phyloP scores from a whole-genome alignment of 2,888 invertebrate species.

The Aphelenchoides bicaudatus region DNA sequence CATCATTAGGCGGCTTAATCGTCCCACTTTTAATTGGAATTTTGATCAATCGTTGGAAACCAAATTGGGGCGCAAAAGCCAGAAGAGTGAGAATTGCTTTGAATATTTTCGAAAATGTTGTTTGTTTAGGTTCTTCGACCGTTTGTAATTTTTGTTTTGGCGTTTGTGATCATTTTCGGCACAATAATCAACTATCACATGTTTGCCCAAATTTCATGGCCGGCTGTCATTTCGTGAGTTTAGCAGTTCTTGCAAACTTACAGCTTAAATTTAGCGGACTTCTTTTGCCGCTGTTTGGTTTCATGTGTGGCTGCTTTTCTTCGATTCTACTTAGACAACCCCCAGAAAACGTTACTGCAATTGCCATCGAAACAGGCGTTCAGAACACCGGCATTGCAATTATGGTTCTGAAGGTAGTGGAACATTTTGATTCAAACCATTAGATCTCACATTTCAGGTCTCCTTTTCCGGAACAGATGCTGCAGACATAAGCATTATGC shows the following conservation, averaged over 20 bases:
- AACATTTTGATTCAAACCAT: neutral
- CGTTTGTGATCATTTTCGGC: slow-evolving; percentile 63
- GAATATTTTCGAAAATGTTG: neutral
- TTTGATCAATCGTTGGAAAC: slow-evolving; percentile 60
- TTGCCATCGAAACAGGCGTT: slow-evolving; percentile 62
- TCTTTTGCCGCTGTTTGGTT: slow-evolving; percentile 63
- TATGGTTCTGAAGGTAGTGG: slow-evolving; percentile 53
- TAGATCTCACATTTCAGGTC: slow-evolving; percentile 41
- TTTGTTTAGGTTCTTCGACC: slow-evolving; percentile 56
- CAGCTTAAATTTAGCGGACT: slow-evolving; percentile 59
- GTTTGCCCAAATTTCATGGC: slow-evolving; percentile 61
- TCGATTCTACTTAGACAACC: slow-evolving; percentile 54
- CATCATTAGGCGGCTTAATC: slow-evolving; percentile 62
- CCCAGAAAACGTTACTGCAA: slow-evolving; percentile 57
- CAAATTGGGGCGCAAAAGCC: slow-evolving; percentile 59
- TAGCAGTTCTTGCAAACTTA: slow-evolving; percentile 9
- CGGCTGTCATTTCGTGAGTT: slow-evolving; percentile 49
- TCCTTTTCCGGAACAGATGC: slow-evolving; percentile 60
- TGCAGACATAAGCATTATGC: slow-evolving; percentile 67
- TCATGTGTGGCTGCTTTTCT: slow-evolving; percentile 62
- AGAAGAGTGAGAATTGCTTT: slow-evolving; percentile 44
- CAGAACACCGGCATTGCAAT: slow-evolving; percentile 64
- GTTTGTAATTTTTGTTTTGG: slow-evolving; percentile 62
- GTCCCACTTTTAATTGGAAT: slow-evolving; percentile 64
- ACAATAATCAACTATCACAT: slow-evolving; percentile 63